phyloP scores from a whole-genome alignment of 2,888 invertebrate genomes.

The Mylabris sibirica region DNA sequence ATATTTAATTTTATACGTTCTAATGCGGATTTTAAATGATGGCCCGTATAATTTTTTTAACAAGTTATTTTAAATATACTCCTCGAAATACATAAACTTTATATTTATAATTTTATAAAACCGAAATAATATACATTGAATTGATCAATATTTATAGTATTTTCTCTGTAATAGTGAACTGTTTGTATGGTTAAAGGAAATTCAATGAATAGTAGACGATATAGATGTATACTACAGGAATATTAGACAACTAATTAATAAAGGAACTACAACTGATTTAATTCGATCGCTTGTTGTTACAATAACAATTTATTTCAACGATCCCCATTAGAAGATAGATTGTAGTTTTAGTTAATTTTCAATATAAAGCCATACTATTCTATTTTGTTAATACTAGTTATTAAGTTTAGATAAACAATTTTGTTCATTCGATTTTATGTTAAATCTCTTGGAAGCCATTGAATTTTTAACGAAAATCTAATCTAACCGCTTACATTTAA shows the following conservation, averaged over 20 bases:
- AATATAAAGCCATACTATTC: neutral
- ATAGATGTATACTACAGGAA: neutral
- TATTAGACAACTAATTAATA: neutral
- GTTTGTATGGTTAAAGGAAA: too few species aligned
- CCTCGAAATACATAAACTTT: too few species aligned
- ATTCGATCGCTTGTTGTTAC: neutral
- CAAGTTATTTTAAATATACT: too few species aligned
- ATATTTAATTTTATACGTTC: neutral
- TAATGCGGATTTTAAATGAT: too few species aligned
- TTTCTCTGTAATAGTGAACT: too few species aligned
- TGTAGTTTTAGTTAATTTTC: neutral
- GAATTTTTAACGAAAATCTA: neutral
- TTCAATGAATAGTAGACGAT: too few species aligned
- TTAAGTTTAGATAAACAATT: neutral
- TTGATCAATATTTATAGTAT: too few species aligned
- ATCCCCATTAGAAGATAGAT: neutral
- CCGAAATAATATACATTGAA: neutral
- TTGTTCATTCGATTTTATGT: neutral
- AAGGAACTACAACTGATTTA: neutral
- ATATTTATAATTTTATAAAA: too few species aligned
- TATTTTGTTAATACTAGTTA: neutral
- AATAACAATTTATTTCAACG: neutral
- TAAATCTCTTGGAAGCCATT: conserved; percentile 5
- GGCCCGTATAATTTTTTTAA: too few species aligned
- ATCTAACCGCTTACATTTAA: neutral